Percentiles rank a stretch among this genome's conserved stretches.
Conservation (phyloP, 1,140 invertebrate species). For the Dufourea novaeangliae region DNA sequence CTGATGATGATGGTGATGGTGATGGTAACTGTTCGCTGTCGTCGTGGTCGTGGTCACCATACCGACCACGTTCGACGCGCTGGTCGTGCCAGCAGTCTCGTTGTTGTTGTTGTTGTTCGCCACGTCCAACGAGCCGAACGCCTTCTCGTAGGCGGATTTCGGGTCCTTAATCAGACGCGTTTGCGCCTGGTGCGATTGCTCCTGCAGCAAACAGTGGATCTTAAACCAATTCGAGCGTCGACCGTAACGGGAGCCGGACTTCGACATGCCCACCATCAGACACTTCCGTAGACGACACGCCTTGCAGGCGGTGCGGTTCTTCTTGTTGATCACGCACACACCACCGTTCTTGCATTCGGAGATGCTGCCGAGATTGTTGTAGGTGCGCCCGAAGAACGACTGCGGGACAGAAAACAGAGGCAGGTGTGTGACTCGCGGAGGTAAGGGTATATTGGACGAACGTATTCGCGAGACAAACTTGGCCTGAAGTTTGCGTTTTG, state of each 20-base stretch:
- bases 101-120: conserved; percentile 77
- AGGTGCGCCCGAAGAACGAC: conserved; percentile 98
- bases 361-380: conserved; percentile 96
- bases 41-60: conserved; percentile 75
- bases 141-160: conserved; percentile 75
- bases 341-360: conserved; percentile 96
- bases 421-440: neutral
- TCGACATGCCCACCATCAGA: conserved; percentile 96
- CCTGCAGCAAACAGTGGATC: conserved; percentile 92
- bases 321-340: conserved; percentile 96
- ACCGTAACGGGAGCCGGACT: conserved; percentile 94
- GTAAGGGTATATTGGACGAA: neutral
- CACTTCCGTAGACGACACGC: conserved; percentile 96
- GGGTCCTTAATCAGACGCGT: conserved; percentile 72
- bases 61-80: conserved; percentile 77
- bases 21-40: conserved; percentile 69
- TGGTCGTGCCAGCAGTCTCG: conserved; percentile 72
- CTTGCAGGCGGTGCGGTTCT: conserved; percentile 96
- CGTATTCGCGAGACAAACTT: no score
- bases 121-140: conserved; percentile 73
- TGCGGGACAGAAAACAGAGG: conserved; percentile 75
- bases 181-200: conserved; percentile 84
- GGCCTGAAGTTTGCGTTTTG: no score
- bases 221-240: conserved; percentile 96
- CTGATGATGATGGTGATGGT: conserved; percentile 55